Conservation (phyloP, 23 tunicate genomes). For the Styela clava region DNA sequence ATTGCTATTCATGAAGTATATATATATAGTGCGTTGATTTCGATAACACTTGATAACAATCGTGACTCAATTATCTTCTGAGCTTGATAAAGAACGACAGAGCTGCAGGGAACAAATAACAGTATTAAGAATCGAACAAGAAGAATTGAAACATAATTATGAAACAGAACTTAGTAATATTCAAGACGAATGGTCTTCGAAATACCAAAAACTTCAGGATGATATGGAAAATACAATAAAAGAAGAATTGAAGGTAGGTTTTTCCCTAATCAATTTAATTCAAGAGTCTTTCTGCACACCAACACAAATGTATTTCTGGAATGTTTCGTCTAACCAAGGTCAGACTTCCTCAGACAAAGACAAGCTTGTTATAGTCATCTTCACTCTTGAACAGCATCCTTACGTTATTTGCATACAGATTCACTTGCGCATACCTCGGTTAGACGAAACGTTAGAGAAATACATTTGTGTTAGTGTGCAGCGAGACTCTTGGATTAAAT, state of each 20-base stretch:
- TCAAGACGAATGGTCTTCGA: slow-evolving; percentile 3
- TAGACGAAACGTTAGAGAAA: no score
- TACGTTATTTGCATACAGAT: neutral
- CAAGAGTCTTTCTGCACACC: neutral
- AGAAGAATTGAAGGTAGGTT: slow-evolving; percentile 47
- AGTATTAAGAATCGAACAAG: slow-evolving; percentile 42
- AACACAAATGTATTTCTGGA: no score
- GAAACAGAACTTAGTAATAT: neutral
- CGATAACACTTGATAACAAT: no score
- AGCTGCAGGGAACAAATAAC: neutral
- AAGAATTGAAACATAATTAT: slow-evolving; percentile 17
- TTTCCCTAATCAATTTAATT: neutral
- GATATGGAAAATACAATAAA: slow-evolving; percentile 37
- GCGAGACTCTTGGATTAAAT: no score
- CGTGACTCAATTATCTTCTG: neutral
- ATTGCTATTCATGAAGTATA: no score
- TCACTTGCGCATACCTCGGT: no score
- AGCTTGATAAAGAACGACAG: neutral
- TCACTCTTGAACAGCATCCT: no score
- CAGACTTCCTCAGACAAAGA: no score
- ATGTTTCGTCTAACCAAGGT: no score
- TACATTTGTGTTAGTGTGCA: no score
- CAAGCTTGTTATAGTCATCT: no score
- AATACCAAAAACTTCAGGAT: slow-evolving; percentile 32
- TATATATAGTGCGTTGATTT: no score